Evolutionary conservation across 2,797 vertebrate species (phyloP), one percentile per base, ranked within the genome.

Genomic region (Carduelis carduelis): DNA sequence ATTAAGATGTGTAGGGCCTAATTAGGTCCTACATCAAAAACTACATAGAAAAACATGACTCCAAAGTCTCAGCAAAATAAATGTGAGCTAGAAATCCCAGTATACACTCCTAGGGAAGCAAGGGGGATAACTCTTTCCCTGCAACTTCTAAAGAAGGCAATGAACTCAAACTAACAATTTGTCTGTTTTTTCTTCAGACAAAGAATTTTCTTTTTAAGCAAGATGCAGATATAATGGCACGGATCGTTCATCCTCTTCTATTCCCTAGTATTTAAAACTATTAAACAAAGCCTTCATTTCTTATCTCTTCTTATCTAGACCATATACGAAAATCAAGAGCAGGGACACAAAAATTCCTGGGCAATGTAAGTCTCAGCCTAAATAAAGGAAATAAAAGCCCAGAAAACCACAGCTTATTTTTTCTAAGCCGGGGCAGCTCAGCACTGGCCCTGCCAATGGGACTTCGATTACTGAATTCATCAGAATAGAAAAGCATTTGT

Each of bases 1-100:
- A 98, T 97, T 98, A 98, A 97, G 97, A 98, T 97, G 93, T 97
- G 96, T 94, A 96, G 87, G 88, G 96, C 96, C 97, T 98, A 98
- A 98, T 98, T 98, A 98, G 97, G 96, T 97, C 94, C 97, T 97
- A 98, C 98, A 98, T 98, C 98, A 98, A 98, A 98, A 98, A 98
- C 96, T 96, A 96, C 95, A 97, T 85, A 98, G 90, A 96, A 98
- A 90, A 95, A 97, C 94, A 97, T 97, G 95, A 97, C 97, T 98
- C 97, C 94, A 93, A 87, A 97, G 96, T 97, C 96, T 97, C 96
- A 96, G 95, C 93, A 96, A 97, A 97, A 98, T 94, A 97, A 97
- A 98, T 92, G 96, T 92, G 97, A 95, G 92, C 79, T 95, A 85
- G 96, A 98, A 98, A 97, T 97, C 97, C 98, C 98, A 97, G 95